Conservation (phyloP, 1,140 invertebrate genomes). For the Drosophila subpulchrella region DNA sequence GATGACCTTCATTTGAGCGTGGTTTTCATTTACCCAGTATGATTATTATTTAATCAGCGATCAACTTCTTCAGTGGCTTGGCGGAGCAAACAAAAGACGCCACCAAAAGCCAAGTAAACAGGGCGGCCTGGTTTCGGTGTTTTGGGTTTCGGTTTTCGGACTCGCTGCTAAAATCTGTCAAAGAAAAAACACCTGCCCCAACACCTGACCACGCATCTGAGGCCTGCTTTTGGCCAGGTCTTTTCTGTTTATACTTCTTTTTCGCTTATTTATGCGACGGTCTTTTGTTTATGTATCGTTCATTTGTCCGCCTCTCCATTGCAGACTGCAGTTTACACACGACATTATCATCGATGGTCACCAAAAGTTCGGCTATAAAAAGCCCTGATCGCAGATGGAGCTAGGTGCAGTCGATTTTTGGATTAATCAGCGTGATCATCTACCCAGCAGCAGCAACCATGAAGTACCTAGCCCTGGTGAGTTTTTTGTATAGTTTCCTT, state of each 20-base stretch:
- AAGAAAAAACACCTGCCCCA: constrained; percentile 1
- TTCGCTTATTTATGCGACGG: constrained; percentile 49
- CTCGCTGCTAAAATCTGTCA: constrained; percentile 3
- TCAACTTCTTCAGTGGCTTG: constrained; percentile 48
- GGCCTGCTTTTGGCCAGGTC: constrained; percentile 37
- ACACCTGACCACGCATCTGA: constrained; percentile 7
- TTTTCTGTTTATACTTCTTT: constrained; percentile 37
- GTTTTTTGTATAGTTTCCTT: constrained; percentile 8
- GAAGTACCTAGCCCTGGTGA: constrained; percentile 75
- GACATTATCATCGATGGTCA: constrained; percentile 62
- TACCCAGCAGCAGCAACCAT: constrained; percentile 49
- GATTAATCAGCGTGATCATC: constrained; percentile 62
- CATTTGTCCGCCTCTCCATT: constrained; percentile 53
- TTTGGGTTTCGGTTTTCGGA: constrained; percentile 30
- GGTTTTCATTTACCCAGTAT: constrained; percentile 32
- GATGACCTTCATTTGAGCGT: constrained; percentile 24
- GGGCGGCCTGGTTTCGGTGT: constrained; percentile 34
- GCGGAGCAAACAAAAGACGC: constrained; percentile 34
- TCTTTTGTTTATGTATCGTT: constrained; percentile 74
- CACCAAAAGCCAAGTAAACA: constrained; percentile 36
- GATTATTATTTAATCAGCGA: constrained; percentile 50
- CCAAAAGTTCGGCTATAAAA: constrained; percentile 60
- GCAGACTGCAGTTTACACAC: constrained; percentile 76
- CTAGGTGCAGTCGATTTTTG: constrained; percentile 72
- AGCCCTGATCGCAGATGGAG: constrained; percentile 26